Evolutionary conservation across 2,113 vertebrate genomes (phyloP), one percentile per base, ranked within the genome.

Genomic region (Lethenteron camtschaticum): DNA sequence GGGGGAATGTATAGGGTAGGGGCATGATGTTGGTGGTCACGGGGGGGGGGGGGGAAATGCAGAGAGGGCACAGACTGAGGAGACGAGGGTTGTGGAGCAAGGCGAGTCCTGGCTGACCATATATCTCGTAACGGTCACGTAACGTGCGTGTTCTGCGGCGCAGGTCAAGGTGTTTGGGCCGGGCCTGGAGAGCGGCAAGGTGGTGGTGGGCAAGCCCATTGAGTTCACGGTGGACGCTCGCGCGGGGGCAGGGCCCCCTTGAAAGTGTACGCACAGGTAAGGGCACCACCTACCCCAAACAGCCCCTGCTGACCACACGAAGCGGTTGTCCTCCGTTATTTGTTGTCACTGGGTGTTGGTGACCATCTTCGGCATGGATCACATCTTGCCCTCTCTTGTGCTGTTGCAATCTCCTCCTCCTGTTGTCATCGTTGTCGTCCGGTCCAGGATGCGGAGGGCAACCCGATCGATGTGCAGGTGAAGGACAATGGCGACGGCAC

Each of bases 401-500:
- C 41, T 7, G 41, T 24, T 24, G 24, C 16, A 16, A 10, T 66
- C 60, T 9, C 20, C n/a, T 14, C 14, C 20, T 66, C 20, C 20
- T 13, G 16, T 66, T n/a, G 63, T 11, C 24, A 9, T 57, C 10
- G 3, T 58, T 70, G n/a, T 11, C 60, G 12, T 18, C n/a, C 41
- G 10, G 5, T 24, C 6, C 71, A 94, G 89, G 89, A 94, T 60
- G 83, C 82, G 0, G 89, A 90, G 57, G 89, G 88, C 2, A 76
- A 74, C 57, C 84, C 86, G 2, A 78, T 94, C 71, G 86, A 89
- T 1, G 85, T 91, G 0, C 77, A 82, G 1, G 82, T 91, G 12
- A 88, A 87, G 72, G 88, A 92, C 71, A 86, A 90, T 0, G 82
- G 85, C 20, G 86, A 90, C 0, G 84, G 86, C 41, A 90, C 83